Evolutionary conservation across 2,888 invertebrate genomes (phyloP).

Genomic region (Drosophila rubida): DNA sequence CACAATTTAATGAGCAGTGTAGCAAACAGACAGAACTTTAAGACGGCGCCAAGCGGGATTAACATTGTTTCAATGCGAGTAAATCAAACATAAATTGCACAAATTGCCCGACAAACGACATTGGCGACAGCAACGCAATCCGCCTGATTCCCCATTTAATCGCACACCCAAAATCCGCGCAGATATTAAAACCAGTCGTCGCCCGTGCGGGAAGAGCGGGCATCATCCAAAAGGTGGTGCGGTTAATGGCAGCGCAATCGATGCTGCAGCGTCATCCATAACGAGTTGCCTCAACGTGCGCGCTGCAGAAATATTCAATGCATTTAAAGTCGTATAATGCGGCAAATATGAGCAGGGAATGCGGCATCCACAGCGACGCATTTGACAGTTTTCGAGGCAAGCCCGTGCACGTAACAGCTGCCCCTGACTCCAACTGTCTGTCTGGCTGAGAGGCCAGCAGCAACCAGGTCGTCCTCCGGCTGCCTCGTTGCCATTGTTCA

Average conservation of each 20-base stretch:
- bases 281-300: conserved; percentile 23
- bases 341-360: conserved; percentile 38
- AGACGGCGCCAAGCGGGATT: conserved; percentile 36
- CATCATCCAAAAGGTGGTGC: background rate
- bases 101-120: conserved; percentile 49
- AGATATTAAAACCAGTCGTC: conserved; percentile 60
- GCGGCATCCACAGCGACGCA: background rate
- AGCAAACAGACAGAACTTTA: background rate
- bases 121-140: conserved; percentile 20
- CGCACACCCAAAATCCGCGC: conserved; percentile 65
- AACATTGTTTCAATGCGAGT: conserved; percentile 61
- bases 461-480: background rate
- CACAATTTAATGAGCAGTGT: conserved; percentile 49
- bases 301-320: conserved; percentile 62
- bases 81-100: conserved; percentile 70
- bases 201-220: background rate
- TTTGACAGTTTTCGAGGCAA: conserved; percentile 6
- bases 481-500: conserved; percentile 65
- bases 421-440: background rate
- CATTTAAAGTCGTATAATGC: conserved; percentile 61
- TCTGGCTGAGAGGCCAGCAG: background rate
- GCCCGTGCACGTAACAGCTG: conserved; percentile 13
- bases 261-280: conserved; percentile 31
- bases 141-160: conserved; percentile 73
- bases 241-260: conserved; percentile 12